Evolutionary conservation across 2,797 vertebrate species (phyloP), one percentile per base, ranked within the genome.

Genomic region (Chromobotia macracanthus): DNA sequence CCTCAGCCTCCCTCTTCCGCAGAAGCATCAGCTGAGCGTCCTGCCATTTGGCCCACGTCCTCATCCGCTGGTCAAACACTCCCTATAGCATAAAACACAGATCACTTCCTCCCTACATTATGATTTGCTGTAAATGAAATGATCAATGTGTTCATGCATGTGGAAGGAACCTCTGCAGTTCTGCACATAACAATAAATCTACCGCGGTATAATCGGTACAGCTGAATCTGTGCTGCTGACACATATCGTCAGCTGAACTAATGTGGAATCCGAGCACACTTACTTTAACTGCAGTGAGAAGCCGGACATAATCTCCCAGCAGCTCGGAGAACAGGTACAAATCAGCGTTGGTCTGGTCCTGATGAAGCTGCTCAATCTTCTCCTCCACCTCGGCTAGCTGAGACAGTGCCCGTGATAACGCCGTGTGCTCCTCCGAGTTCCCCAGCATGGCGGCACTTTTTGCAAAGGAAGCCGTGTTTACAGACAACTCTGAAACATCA

Each of bases 391-490:
- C 97, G 15, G 97, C 97, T 84, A 99, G 94, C 89, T 99, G 97
- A 31, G 97, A 98, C 87, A 99, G 90, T 18, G 97, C 97, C 72
- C 97, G 92, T 5, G 97, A 98, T 58, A 99, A 90, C 48, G 97
- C 97, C 46, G 97, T 98, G 88, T 98, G 97, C 87, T 98, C 97
- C 91, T 99, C 97, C 1, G 97, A 97, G 91, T 97, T 98, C 55
- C 97, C 97, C 91, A 99, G 89, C 97, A 99, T 99, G 84, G 97
- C 97, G n/a, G 96, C 95, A 75, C 97, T 98, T 91, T 97, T 97
- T 80, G 97, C 96, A 83, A 99, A 98, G 80, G 95, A 95, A 53
- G 96, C 96, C 4, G 96, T 97, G 91, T 97, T 98, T 51, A 93
- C 88, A 0, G 97, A 98, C 87, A 98, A 92, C 89, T 98, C 97